Percentiles rank a stretch among this genome's conserved stretches.
These are phyloP conservation scores for Nomada ferruginata DNA, from an alignment of 2,888 invertebrate genomes.

Conservation along the genomic window DNA sequence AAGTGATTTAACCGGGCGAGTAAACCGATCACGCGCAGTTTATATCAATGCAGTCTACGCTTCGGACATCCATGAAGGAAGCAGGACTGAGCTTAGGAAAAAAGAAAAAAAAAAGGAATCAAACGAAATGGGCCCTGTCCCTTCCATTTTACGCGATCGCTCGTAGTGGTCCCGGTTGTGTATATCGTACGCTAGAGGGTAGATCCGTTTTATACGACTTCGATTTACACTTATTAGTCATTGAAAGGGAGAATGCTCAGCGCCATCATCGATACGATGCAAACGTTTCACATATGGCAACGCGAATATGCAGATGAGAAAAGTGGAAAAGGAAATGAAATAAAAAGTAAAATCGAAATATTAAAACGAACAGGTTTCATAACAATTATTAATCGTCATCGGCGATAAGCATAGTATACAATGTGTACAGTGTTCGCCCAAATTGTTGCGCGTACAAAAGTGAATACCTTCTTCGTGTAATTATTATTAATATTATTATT, in stretches of 20 bases:
- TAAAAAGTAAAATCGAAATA: slow-evolving; percentile 43
- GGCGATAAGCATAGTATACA: slow-evolving; percentile 64
- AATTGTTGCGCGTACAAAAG: slow-evolving; percentile 58
- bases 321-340: slow-evolving; percentile 23
- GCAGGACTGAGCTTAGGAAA: neutral
- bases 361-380: slow-evolving; percentile 66
- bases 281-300: slow-evolving; percentile 35
- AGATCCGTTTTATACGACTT: slow-evolving; percentile 51
- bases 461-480: slow-evolving; percentile 63
- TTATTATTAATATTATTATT: slow-evolving; percentile 55
- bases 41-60: neutral
- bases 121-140: neutral
- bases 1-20: slow-evolving; percentile 49
- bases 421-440: slow-evolving; percentile 72
- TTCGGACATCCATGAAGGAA: slow-evolving; percentile 1
- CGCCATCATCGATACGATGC: slow-evolving; percentile 36
- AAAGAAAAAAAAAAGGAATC: neutral
- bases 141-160: slow-evolving; percentile 39
- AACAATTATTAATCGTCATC: slow-evolving; percentile 68
- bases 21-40: slow-evolving; percentile 20
- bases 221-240: slow-evolving; percentile 50
- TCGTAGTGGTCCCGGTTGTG: slow-evolving; percentile 54
- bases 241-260: slow-evolving; percentile 49
- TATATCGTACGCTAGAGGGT: slow-evolving; percentile 44
- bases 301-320: slow-evolving; percentile 40